Conservation (phyloP, 1,140 invertebrate genomes). For the Marisa cornuarietis region DNA sequence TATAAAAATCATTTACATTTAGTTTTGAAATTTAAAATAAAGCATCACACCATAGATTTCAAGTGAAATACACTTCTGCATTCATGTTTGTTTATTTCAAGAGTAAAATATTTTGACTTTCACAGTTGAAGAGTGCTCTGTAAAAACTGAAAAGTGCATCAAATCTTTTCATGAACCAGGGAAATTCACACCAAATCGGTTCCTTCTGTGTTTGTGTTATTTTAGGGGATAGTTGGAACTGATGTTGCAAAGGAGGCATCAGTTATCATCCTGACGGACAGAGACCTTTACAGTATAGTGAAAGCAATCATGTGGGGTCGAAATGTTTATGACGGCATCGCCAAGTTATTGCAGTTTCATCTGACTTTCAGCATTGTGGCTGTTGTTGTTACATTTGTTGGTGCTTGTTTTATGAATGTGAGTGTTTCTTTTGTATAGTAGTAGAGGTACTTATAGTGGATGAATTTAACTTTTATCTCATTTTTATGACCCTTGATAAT, state of each 20-base stretch:
- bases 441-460: not conserved
- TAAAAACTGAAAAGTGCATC: too few relatives aligned
- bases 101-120: too few relatives aligned
- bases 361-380: slow-evolving; percentile 96
- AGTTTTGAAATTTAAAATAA: too few relatives aligned
- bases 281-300: slow-evolving; percentile 99
- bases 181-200: not conserved
- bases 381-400: slow-evolving; percentile 97
- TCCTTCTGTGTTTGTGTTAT: slow-evolving; percentile 36
- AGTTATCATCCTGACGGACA: slow-evolving; percentile 99
- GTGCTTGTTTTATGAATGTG: slow-evolving; percentile 96
- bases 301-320: slow-evolving; percentile 99
- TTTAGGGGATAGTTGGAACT: slow-evolving; percentile 96
- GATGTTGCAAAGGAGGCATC: slow-evolving; percentile 99
- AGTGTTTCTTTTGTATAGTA: slow-evolving; percentile 64
- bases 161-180: too few relatives aligned
- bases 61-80: too few relatives aligned
- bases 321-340: slow-evolving; percentile 99
- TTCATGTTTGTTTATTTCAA: too few relatives aligned
- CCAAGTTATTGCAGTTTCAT: slow-evolving; percentile 99
- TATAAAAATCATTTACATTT: too few relatives aligned
- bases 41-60: too few relatives aligned
- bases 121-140: too few relatives aligned
- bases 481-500: too few relatives aligned
- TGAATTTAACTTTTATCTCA: too few relatives aligned